Conservation (phyloP, 2,797 vertebrate species). For the Tolypeutes matacus region DNA sequence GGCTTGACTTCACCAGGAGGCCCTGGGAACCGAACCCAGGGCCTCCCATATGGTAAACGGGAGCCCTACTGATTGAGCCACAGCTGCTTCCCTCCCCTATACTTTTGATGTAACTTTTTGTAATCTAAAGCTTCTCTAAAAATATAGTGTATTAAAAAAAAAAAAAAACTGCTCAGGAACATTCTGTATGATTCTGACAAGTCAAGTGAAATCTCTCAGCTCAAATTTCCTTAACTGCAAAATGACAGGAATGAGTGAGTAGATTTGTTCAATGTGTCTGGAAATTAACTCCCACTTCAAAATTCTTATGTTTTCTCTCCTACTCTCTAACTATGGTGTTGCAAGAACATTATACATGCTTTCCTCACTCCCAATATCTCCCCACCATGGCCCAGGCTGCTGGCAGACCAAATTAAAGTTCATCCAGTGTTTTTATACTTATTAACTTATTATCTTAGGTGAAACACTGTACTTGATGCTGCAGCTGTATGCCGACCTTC, state of each 20-base stretch:
- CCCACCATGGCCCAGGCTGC: neutral
- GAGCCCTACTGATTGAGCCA: no score
- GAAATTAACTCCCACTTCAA: neutral
- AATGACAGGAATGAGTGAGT: neutral
- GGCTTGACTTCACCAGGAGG: no score
- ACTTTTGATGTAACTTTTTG: no score
- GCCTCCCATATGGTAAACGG: no score
- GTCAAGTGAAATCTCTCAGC: neutral
- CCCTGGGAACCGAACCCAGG: no score
- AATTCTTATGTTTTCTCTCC: neutral
- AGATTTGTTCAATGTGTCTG: neutral
- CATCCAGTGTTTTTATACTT: neutral
- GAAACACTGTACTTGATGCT: neutral
- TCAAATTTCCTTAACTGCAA: neutral
- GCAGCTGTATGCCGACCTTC: neutral
- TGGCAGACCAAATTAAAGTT: neutral
- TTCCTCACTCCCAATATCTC: neutral
- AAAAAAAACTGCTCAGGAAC: neutral
- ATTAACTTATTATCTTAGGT: neutral
- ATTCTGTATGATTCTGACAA: slow-evolving; percentile 4
- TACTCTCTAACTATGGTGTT: neutral
- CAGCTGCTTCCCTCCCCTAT: no score
- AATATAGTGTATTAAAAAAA: no score
- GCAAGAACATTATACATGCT: neutral
- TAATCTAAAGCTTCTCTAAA: no score